Percentiles rank a stretch among this genome's conserved stretches.
Conservation (phyloP, 2,888 invertebrate genomes). For the Allophyes oxyacanthae region DNA sequence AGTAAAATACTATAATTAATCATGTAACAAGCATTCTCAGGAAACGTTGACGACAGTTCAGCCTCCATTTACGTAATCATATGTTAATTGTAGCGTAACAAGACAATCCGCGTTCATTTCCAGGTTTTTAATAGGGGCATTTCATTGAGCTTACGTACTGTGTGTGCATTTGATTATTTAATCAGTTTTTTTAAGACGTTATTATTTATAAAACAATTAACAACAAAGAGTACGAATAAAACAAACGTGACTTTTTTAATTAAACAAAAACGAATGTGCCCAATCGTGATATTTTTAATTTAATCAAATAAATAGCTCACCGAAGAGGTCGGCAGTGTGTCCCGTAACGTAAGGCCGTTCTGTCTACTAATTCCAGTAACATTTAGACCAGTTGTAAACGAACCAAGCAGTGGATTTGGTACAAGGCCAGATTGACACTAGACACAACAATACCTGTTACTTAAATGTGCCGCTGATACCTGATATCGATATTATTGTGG, state of each 20-base stretch:
- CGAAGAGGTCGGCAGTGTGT: conserved; percentile 46
- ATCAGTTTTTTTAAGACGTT: neutral
- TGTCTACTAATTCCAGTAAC: conserved; percentile 64
- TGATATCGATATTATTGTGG: conserved; percentile 9
- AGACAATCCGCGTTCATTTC: conserved; percentile 24
- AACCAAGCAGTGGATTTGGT: conserved; percentile 62
- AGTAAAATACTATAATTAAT: conserved; percentile 43
- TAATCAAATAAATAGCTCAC: conserved; percentile 18
- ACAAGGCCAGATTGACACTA: conserved; percentile 65
- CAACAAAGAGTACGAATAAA: conserved; percentile 2
- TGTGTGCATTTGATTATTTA: neutral
- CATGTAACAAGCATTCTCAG: conserved; percentile 40
- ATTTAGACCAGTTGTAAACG: conserved; percentile 65
- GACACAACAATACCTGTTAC: conserved; percentile 47
- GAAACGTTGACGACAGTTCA: conserved; percentile 37
- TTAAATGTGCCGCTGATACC: conserved; percentile 23
- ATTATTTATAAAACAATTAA: neutral
- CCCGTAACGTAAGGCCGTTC: conserved; percentile 51
- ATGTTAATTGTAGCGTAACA: conserved; percentile 39
- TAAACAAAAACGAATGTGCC: conserved; percentile 12
- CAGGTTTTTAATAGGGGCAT: conserved; percentile 20
- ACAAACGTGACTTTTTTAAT: conserved; percentile 19
- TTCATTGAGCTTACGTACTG: conserved; percentile 4
- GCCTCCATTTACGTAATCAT: conserved; percentile 47
- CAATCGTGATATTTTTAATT: conserved; percentile 27